phyloP scores from a whole-genome alignment of 1,140 invertebrate genomes.

The Tribolium castaneum region DNA sequence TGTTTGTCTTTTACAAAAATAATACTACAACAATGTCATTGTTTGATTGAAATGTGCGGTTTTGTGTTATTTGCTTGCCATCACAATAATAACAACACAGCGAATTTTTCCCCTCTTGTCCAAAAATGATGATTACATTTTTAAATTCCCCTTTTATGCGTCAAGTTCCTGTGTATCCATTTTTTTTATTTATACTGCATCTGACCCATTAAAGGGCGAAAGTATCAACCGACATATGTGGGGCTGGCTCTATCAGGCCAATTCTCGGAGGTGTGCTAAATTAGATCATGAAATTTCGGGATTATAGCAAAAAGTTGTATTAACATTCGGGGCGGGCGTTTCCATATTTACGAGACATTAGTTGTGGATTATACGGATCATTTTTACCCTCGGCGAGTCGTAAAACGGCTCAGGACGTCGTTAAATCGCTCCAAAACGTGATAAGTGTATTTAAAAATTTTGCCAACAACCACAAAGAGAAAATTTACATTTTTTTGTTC shows the following conservation, averaged over 20 bases:
- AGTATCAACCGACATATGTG: conserved; percentile 39
- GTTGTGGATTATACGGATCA: conserved; percentile 42
- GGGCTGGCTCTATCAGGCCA: conserved; percentile 22
- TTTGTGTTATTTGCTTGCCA: background rate
- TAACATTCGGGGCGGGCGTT: conserved; percentile 40
- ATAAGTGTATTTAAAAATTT: conserved; percentile 25
- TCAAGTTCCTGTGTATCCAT: conserved; percentile 17
- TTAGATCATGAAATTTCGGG: conserved; percentile 39
- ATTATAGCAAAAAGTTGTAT: conserved; percentile 44
- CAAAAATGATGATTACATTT: conserved; percentile 35
- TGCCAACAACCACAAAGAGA: background rate
- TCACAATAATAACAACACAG: conserved; percentile 3
- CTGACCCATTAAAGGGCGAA: conserved; percentile 43
- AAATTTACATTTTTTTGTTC: too few relatives aligned
- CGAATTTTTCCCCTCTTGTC: background rate
- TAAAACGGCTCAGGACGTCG: conserved; percentile 26
- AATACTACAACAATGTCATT: conserved; percentile 39
- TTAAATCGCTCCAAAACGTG: conserved; percentile 31
- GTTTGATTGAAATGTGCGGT: conserved; percentile 17
- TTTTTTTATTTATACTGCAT: conserved; percentile 40
- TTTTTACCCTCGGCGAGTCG: conserved; percentile 39
- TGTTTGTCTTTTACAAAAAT: conserved; percentile 42
- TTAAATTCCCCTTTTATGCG: conserved; percentile 36
- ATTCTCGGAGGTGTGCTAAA: conserved; percentile 43
- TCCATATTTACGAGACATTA: conserved; percentile 44